Evolutionary conservation across 2,797 vertebrate species (phyloP).

Genomic region (Macroramphosus scolopax): DNA sequence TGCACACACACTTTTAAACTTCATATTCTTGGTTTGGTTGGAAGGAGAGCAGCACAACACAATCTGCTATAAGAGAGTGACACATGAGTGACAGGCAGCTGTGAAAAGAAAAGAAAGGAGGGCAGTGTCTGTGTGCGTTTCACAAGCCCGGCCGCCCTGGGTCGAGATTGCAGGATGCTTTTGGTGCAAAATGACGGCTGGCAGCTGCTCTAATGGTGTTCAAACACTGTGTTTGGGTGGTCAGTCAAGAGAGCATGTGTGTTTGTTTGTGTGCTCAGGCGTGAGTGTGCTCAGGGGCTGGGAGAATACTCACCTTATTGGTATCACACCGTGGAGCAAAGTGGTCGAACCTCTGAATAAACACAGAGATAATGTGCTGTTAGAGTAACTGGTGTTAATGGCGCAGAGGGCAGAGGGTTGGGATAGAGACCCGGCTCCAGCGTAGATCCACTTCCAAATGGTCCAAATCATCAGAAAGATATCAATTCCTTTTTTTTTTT

Average conservation of each 20-base stretch:
- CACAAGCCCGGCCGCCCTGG: constrained; percentile 1
- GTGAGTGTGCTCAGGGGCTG: constrained; percentile 31
- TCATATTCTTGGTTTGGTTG: too few relatives aligned
- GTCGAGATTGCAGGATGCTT: constrained; percentile 25
- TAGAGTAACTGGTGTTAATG: constrained; percentile 6
- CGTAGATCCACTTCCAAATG: too few relatives aligned
- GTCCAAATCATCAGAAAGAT: too few relatives aligned
- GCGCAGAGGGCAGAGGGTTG: too few relatives aligned
- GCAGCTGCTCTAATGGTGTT: constrained; percentile 39
- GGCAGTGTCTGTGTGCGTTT: constrained; percentile 18
- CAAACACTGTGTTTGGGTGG: constrained; percentile 48
- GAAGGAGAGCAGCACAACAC: constrained; percentile 3
- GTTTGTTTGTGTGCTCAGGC: constrained; percentile 40
- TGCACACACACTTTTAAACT: too few relatives aligned
- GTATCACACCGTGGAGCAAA: constrained; percentile 44
- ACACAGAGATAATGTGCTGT: constrained; percentile 44
- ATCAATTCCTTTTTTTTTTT: too few relatives aligned
- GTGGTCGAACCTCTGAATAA: constrained; percentile 45
- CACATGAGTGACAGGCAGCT: constrained; percentile 46
- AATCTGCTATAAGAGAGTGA: constrained; percentile 11
- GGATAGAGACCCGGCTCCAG: too few relatives aligned
- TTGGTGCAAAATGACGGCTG: constrained; percentile 14
- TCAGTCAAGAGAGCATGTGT: constrained; percentile 21
- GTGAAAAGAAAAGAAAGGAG: constrained; percentile 40
- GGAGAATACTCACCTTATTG: constrained; percentile 48